A percentile compares a stretch with the other conserved stretches of the same genome.
phyloP scores from a whole-genome alignment of 2,888 invertebrate genomes.

The Tachina fera region DNA sequence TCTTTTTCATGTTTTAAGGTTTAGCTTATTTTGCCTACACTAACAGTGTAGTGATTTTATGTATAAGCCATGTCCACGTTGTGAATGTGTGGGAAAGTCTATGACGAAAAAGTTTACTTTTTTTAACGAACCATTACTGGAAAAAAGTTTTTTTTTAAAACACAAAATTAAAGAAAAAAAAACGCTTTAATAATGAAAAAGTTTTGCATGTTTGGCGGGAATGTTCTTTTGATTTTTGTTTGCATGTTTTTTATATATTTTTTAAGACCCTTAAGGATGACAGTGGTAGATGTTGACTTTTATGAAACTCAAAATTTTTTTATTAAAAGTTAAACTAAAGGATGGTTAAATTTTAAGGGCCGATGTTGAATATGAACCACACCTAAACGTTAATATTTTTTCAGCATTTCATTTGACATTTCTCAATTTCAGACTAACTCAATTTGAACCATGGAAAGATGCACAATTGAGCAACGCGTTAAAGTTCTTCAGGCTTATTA shows the following conservation, averaged over 20 bases:
- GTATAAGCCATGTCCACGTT: constrained; percentile 5
- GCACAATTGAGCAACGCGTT: too few species aligned
- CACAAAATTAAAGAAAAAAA: constrained; percentile 15
- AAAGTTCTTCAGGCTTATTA: too few species aligned
- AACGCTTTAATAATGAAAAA: constrained; percentile 11
- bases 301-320: too few species aligned
- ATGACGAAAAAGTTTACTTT: background rate
- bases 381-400: too few species aligned
- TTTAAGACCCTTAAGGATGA: background rate
- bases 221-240: constrained; percentile 4
- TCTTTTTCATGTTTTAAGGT: constrained; percentile 4
- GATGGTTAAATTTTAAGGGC: too few species aligned
- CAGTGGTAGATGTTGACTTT: constrained; percentile 17
- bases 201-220: constrained; percentile 39
- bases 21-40: constrained; percentile 27
- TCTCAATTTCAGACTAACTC: too few species aligned
- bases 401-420: too few species aligned
- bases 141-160: constrained; percentile 7
- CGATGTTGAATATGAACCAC: too few species aligned
- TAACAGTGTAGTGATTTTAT: constrained; percentile 5
- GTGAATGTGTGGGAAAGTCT: constrained; percentile 5
- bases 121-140: background rate
- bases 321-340: too few species aligned
- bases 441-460: too few species aligned
- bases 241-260: constrained; percentile 3